phyloP scores from a whole-genome alignment of 2,113 vertebrate species.

The Pogona vitticeps region DNA sequence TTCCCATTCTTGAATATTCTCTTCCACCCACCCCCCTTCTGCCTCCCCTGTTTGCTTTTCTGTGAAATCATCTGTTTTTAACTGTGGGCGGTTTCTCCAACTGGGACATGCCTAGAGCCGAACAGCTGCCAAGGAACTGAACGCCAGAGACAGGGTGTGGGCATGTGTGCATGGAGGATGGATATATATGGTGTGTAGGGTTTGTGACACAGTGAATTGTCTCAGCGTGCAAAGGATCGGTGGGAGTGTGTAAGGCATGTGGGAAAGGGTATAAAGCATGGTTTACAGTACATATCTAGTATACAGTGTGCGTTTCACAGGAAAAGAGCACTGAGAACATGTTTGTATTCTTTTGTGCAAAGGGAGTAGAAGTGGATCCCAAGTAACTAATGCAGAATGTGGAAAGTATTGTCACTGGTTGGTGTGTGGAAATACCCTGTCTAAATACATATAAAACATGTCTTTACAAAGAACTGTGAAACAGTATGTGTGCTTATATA shows the following conservation, averaged over 20 bases:
- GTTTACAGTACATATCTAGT: not conserved
- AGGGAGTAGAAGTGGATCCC: not conserved
- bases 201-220: slow-evolving; percentile 24
- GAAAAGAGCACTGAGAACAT: not conserved
- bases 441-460: not conserved
- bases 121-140: slow-evolving; percentile 37
- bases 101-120: slow-evolving; percentile 20
- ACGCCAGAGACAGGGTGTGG: slow-evolving; percentile 39
- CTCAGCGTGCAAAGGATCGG: not conserved
- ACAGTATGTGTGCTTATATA: not conserved
- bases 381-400: not conserved
- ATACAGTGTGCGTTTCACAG: not conserved
- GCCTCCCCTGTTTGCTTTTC: slow-evolving; percentile 37
- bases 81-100: slow-evolving; percentile 39
- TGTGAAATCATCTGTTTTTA: slow-evolving; percentile 43
- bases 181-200: not conserved
- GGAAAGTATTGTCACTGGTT: not conserved
- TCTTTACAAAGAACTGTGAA: not conserved
- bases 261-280: not conserved
- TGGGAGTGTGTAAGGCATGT: not conserved
- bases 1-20: slow-evolving; percentile 16
- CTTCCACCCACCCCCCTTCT: not conserved
- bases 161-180: slow-evolving; percentile 11
- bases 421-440: not conserved
- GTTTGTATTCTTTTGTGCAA: slow-evolving; percentile 4